Base-by-base conservation (phyloP, 2,797 vertebrate species). In the Alauda arvensis region DNA sequence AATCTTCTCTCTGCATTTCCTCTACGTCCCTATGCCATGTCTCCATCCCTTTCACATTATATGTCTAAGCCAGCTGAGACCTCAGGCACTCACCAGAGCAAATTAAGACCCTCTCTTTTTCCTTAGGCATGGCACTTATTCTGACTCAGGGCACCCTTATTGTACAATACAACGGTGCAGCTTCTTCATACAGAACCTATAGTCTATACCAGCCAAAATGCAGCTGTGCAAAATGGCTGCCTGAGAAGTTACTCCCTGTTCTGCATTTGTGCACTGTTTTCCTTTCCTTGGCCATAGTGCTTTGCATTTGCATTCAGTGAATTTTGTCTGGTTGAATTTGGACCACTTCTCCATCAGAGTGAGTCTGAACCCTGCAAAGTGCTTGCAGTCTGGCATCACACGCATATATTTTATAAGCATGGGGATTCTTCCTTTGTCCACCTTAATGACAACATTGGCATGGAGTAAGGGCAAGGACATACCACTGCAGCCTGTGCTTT, bases 321-420 rank as follows among this genome's bases (percentile, higher is more conserved):
- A 69, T 83, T 72, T 84, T 87, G 33, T 45, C 37, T 80, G 45
- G 23, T 68, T 90, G 46, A 67, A 55, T 90, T 85, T 93, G 66
- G 20, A 78, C 11, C 0, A 1, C 39, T 89, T 49, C 77, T 71
- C 33, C 26, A 59, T 34, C n/a, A 49, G 19, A 46, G 31, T 20
- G 45, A 81, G 26, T 12, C 52, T 53, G 77, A 89, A 49, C 9
- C 4, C 34, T 34, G 11, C 28, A 48, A 81, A 85, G n/a, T 65
- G 33, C 42, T 70, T 61, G 53, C 65, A 83, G 43, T n/a, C n/a
- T 60, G 53, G 12, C 3, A 5, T 51, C 33, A 48, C 20, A 39
- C 18, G n/a, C 15, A 13, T 25, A 21, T 3, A 2, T 81, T 88
- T 77, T 53, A 33, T 40, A 71, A 80, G 37, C 29, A 24, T 8